Evolutionary conservation across 2,888 invertebrate genomes (phyloP), one percentile per base, ranked within the genome.

Genomic region (Phanerotoma sp.): DNA sequence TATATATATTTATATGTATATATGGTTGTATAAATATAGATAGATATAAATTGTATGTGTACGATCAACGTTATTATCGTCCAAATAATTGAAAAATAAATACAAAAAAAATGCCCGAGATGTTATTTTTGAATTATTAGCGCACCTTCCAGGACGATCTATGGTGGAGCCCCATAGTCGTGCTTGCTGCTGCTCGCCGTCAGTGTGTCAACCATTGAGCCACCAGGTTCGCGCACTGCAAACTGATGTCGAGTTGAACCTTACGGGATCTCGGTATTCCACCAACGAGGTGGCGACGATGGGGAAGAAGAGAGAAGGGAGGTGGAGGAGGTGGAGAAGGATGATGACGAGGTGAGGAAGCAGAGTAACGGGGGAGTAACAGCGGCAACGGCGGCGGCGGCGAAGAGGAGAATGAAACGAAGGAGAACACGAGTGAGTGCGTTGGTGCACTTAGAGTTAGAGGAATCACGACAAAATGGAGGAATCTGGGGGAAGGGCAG

Each of bases 381-480:
- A 62, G 59, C 59, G 58, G 56, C 58, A 54, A 48, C 46, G 38
- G 61, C 54, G 20, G 18, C 10, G 32, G 45, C n/a, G 11, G 20
- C 5, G 16, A n/a, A 45, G 13, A 20, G 10, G 13, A 21, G 30
- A 35, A 57, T 54, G 40, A 49, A 44, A 42, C 48, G 41, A 15
- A 18, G 28, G 47, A 56, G 52, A 45, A 45, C 49, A 42, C 44
- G 41, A 35, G n/a, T n/a, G n/a, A n/a, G 40, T 51, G 44, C 56
- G 38, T 67, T 46, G 18, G 66, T 70, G 65, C 67, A 68, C 67
- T 69, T 68, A 67, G 67, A 65, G 71, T 49, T 49, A 71, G 68
- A 69, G 67, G 71, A 74, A 73, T 74, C 73, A 74, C 74, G 72
- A 74, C 74, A 75, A 74, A 73, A 75, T 70, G 70, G 70, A 62